Base-by-base conservation (phyloP, 2,888 invertebrate species). In the Catotricha subobsoleta region DNA sequence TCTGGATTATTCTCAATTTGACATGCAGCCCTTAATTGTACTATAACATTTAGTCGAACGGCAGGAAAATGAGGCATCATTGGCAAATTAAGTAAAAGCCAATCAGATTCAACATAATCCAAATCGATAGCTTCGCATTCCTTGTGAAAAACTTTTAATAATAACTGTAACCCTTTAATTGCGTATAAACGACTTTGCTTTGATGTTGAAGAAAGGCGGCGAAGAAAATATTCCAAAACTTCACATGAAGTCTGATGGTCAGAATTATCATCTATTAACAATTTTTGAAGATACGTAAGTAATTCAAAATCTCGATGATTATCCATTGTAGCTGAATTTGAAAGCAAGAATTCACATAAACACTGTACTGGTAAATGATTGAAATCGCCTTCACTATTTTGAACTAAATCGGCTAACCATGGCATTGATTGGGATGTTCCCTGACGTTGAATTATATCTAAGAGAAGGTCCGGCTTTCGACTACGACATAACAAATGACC, bases 351-450 rank as follows among this genome's bases (percentile, higher is more conserved):
- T 66, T 95, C 95, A 66, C 95, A 95, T 38, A 97, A 70, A 57
- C 94, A 95, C 56, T 94, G 94, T n/a, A 95, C 91, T 0, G 95
- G 95, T 16, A 97, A 66, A 50, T 91, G 84, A 54, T 84, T 81
- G 47, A 67, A 64, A 41, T 63, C 62, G 3, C 58, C 82, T 54
- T 91, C 91, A 48, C 86, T 87, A 50, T 83, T 87, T 51, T 91
- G 81, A 12, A 95, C 86, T 45, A 95, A 67, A 58, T 92, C 90
- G 8, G 91, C 90, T 46, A 95, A 66, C 95, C 95, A 95, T 3
- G 94, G 92, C 90, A 94, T 91, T 30, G 92, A 88, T 49, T 90
- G 83, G 1, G 86, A 78, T 8, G 90, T 80, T 48, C 86, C 84
- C 57, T 83, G 82, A 18, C 90, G 64, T 52, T 91, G 84, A 58